phyloP scores from a whole-genome alignment of 2,113 vertebrate genomes.

The Daphoenositta chrysoptera region DNA sequence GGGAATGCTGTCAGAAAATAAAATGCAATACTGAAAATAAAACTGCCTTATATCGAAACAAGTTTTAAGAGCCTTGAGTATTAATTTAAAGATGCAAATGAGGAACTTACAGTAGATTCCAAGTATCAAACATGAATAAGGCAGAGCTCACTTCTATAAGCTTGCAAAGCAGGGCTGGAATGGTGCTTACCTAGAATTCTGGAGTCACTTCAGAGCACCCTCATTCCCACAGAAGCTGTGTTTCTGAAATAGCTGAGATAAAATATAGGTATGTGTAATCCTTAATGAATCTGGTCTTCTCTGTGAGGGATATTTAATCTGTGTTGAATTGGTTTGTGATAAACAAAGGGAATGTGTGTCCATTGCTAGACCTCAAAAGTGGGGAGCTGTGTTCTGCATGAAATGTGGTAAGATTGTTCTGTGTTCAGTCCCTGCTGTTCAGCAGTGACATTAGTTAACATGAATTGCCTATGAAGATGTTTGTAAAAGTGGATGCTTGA shows the following conservation, averaged over 20 bases:
- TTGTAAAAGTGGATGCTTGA: conserved; percentile 9
- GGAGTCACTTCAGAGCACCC: neutral
- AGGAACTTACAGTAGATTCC: neutral
- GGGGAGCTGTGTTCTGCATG: neutral
- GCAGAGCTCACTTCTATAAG: neutral
- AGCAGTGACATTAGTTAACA: neutral
- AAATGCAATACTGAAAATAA: neutral
- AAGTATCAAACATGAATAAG: neutral
- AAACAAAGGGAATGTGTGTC: neutral
- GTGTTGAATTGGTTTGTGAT: neutral
- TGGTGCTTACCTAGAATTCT: neutral
- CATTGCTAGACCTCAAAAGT: neutral
- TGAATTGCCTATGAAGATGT: neutral
- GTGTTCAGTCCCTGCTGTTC: neutral
- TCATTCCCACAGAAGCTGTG: neutral
- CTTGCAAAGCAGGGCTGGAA: neutral
- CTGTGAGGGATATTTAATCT: neutral
- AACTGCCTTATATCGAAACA: neutral
- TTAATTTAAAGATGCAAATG: neutral
- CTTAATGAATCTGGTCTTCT: neutral
- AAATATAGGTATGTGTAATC: neutral
- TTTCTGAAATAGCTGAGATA: neutral
- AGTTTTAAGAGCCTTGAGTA: neutral
- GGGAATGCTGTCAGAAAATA: neutral
- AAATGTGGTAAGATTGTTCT: neutral